phyloP scores from a whole-genome alignment of 2,797 vertebrate genomes.

The Bucorvus abyssinicus region DNA sequence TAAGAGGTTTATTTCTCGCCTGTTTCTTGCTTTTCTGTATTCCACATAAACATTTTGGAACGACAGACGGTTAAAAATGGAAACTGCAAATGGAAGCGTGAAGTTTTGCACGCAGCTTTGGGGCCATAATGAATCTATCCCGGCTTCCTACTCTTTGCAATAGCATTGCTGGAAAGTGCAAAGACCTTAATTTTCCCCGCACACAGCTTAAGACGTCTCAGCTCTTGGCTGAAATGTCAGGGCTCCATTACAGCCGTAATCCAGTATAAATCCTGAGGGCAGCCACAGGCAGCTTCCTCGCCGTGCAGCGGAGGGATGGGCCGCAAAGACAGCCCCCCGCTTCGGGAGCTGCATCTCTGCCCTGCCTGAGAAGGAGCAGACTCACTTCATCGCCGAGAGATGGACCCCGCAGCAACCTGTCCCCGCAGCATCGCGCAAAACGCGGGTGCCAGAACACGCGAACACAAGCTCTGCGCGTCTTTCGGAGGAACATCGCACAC shows the following conservation, averaged over 20 bases:
- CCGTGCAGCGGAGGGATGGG: neutral
- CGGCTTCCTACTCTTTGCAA: neutral
- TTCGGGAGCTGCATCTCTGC: neutral
- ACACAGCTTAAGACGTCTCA: neutral
- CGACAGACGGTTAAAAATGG: neutral
- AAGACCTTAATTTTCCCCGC: slow-evolving; percentile 1
- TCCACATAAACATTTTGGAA: neutral
- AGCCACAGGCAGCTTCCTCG: neutral
- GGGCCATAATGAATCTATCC: neutral
- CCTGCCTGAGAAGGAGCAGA: neutral
- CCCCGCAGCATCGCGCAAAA: rapidly evolving
- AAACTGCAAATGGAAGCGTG: neutral
- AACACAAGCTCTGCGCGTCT: neutral
- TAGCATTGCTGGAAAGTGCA: neutral
- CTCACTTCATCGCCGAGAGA: rapidly evolving
- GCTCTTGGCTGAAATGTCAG: neutral
- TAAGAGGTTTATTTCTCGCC: neutral
- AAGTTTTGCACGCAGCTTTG: neutral
- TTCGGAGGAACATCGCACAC: neutral
- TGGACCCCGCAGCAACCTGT: neutral
- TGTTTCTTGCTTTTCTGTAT: neutral
- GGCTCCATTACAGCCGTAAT: neutral
- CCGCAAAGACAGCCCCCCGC: neutral
- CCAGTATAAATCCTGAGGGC: neutral
- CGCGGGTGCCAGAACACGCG: neutral